Base-by-base conservation (phyloP, 2,888 invertebrate genomes). In the Drosophila rubida region DNA sequence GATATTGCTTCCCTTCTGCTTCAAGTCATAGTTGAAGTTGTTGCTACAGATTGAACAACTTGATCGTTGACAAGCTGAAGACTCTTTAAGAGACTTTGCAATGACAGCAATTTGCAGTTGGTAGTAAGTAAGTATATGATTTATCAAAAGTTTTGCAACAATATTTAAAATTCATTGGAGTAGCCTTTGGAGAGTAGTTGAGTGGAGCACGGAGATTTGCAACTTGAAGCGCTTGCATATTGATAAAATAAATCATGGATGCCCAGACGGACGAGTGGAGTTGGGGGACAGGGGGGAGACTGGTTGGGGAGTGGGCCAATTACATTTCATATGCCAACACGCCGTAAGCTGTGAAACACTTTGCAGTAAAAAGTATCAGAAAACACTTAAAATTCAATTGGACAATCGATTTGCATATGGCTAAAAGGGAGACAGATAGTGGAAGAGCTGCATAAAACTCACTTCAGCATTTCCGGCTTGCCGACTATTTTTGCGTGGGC, bases 391-490 rank as follows among this genome's bases (percentile, higher is more conserved):
- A 62, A 75, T 69, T 78, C 62, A 78, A 78, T 77, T 78, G 71
- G 59, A 19, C 50, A 51, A 61, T 41, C 57, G 46, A 74, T 77
- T 75, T 77, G 62, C 71, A 78, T 78, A 64, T 44, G 49, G 27
- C n/a, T 16, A 3, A 5, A 32, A 30, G n/a, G n/a, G 23, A 41
- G 8, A 9, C n/a, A n/a, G n/a, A 25, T 25, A 6, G 50, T 11
- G 1, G 16, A 46, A 39, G 46, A 41, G 59, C 30, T 53, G 74
- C 83, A 82, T 82, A 74, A 82, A 82, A 86, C 83, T 86, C 80
- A 78, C 74, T 83, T 76, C 71, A 68, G 64, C 76, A 80, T 80
- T 78, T 86, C 80, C 81, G 81, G 72, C 46, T 66, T 42, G 67
- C 69, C 66, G 76, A 69, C 68, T 61, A 66, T 69, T 75, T 76